Evolutionary conservation across 2,797 vertebrate genomes (phyloP).

Genomic region (Catamblyrhynchus diadema): DNA sequence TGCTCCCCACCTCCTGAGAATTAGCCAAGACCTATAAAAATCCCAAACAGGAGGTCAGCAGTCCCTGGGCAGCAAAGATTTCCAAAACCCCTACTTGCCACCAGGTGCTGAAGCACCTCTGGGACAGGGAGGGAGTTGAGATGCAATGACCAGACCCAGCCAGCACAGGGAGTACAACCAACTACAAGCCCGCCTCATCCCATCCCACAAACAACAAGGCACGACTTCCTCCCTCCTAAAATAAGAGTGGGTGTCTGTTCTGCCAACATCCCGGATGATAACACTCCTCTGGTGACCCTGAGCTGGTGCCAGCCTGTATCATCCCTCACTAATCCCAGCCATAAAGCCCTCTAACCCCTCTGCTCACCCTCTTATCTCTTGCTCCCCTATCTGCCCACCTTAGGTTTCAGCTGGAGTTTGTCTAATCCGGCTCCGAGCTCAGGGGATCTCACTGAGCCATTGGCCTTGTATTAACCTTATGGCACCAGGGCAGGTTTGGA

Average conservation of each 20-base stretch:
- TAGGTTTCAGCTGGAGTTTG: neutral
- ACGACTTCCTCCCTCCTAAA: neutral
- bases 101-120: neutral
- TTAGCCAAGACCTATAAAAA: neutral
- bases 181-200: neutral
- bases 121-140: neutral
- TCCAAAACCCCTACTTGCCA: neutral
- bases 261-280: fast-evolving
- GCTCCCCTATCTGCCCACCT: neutral
- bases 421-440: neutral
- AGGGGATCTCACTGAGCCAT: neutral
- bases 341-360: neutral
- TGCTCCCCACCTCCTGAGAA: neutral
- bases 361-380: neutral
- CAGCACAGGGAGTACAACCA: neutral
- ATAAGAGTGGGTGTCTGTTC: fast-evolving
- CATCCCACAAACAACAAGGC: fast-evolving
- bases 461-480: conserved; percentile 3
- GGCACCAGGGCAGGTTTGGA: neutral
- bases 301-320: neutral
- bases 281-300: fast-evolving
- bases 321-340: neutral
- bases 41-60: neutral
- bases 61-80: neutral
- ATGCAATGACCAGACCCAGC: neutral